Conservation (phyloP, 92 coral and sea anemone genomes). For the Paragorgia papillata region DNA sequence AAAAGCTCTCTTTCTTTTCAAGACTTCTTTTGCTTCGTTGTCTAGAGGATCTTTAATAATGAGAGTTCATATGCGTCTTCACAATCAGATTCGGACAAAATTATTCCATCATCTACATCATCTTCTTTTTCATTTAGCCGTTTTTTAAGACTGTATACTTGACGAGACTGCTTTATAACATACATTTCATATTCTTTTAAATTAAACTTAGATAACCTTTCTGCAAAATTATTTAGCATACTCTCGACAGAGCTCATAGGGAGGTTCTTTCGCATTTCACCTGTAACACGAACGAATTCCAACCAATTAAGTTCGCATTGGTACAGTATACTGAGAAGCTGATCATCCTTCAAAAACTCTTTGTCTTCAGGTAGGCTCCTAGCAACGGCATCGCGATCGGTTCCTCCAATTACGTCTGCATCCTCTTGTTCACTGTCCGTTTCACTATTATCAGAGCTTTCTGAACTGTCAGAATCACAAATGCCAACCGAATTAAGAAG, state of each 20-base stretch:
- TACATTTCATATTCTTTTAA: constrained; percentile 47
- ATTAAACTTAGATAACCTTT: constrained; percentile 51
- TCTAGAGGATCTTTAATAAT: constrained; percentile 33
- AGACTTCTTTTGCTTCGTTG: constrained; percentile 38
- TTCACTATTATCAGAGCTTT: constrained; percentile 12
- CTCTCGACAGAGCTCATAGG: constrained; percentile 13
- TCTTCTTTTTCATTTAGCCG: constrained; percentile 35
- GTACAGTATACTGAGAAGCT: constrained; percentile 26
- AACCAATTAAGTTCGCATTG: constrained; percentile 26
- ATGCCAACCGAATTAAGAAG: constrained; percentile 21
- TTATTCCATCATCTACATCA: constrained; percentile 43
- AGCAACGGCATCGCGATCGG: background rate
- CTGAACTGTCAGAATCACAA: constrained; percentile 27
- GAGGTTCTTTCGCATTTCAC: constrained; percentile 13
- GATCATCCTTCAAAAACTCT: constrained; percentile 23
- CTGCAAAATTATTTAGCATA: constrained; percentile 57
- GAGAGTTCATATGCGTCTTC: constrained; percentile 49
- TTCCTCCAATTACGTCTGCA: constrained; percentile 3
- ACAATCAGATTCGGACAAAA: constrained; percentile 58
- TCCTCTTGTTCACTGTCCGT: constrained; percentile 7
- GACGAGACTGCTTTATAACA: constrained; percentile 60
- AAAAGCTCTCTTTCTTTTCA: constrained; percentile 48
- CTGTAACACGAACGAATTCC: constrained; percentile 29
- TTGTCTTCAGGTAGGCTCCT: constrained; percentile 9
- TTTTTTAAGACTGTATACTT: constrained; percentile 52